Percentiles rank a stretch among this genome's conserved stretches.
phyloP scores from a whole-genome alignment of 2,888 invertebrate genomes.

The Nemapogon koenigi region DNA sequence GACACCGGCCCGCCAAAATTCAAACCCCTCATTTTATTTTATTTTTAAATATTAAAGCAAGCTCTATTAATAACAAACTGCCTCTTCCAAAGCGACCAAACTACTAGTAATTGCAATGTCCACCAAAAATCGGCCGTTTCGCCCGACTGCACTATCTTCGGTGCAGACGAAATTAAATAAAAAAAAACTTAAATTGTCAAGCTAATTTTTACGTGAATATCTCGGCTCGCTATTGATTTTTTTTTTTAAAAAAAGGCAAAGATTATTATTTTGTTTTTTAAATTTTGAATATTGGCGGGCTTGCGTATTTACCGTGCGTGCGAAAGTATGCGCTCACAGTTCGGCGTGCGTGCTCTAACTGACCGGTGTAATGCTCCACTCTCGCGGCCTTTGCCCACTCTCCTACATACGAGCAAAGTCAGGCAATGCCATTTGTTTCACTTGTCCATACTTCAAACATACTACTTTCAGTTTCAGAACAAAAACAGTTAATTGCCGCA shows the following conservation, averaged over 20 bases:
- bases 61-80: no score
- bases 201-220: constrained; percentile 7
- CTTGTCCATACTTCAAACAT: no score
- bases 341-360: constrained; percentile 52
- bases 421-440: no score
- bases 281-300: constrained; percentile 53
- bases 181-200: constrained; percentile 5
- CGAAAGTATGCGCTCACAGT: constrained; percentile 46
- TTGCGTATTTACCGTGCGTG: constrained; percentile 50
- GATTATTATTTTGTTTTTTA: constrained; percentile 2
- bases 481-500: no score
- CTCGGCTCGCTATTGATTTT: no score
- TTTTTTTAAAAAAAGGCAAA: no score
- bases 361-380: constrained; percentile 28
- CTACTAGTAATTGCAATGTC: no score
- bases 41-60: no score
- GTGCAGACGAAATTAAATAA: constrained; percentile 21
- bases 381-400: constrained; percentile 38
- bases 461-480: no score
- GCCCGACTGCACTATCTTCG: constrained; percentile 42
- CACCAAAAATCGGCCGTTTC: constrained; percentile 42
- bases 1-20: constrained; percentile 45
- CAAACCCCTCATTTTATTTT: constrained; percentile 41
- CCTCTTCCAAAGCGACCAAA: constrained; percentile 31
- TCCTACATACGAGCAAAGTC: no score